Conservation (phyloP, 2,888 invertebrate genomes). For the Acrobeloides nanus region DNA sequence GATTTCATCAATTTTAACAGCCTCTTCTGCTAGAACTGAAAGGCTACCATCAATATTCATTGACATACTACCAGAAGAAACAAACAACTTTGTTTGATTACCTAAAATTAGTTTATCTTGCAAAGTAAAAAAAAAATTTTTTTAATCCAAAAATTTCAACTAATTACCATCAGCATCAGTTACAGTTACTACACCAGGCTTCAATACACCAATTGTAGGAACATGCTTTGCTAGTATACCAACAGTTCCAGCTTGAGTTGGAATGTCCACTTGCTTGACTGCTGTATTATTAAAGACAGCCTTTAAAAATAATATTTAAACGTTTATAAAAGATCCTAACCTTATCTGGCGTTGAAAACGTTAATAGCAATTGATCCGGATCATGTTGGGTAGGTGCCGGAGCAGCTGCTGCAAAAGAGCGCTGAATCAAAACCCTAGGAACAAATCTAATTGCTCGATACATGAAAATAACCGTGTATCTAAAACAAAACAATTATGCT, state of each 20-base stretch:
- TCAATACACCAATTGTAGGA: slow-evolving; percentile 51
- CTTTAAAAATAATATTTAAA: slow-evolving; percentile 21
- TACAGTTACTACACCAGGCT: slow-evolving; percentile 50
- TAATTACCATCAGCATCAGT: slow-evolving; percentile 38
- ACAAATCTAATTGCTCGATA: no score
- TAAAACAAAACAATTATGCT: no score
- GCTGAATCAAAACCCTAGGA: no score
- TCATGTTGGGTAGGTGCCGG: slow-evolving; percentile 29
- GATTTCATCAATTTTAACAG: slow-evolving; percentile 40
- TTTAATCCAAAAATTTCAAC: background rate
- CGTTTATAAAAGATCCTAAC: slow-evolving; percentile 14
- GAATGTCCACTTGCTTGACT: slow-evolving; percentile 52
- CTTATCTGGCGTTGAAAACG: slow-evolving; percentile 45
- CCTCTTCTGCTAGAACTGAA: slow-evolving; percentile 51
- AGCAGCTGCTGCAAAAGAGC: slow-evolving; percentile 36
- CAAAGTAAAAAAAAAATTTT: background rate
- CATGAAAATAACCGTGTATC: no score
- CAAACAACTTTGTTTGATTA: slow-evolving; percentile 38
- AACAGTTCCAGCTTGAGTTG: slow-evolving; percentile 47
- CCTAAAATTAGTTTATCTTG: slow-evolving; percentile 30
- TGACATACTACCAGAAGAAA: slow-evolving; percentile 52
- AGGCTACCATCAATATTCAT: slow-evolving; percentile 51
- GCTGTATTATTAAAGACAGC: slow-evolving; percentile 39
- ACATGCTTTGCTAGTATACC: slow-evolving; percentile 52
- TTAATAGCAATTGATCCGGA: slow-evolving; percentile 39